phyloP scores from a whole-genome alignment of 1,140 invertebrate genomes.

The Aphelinus atriplicis region DNA sequence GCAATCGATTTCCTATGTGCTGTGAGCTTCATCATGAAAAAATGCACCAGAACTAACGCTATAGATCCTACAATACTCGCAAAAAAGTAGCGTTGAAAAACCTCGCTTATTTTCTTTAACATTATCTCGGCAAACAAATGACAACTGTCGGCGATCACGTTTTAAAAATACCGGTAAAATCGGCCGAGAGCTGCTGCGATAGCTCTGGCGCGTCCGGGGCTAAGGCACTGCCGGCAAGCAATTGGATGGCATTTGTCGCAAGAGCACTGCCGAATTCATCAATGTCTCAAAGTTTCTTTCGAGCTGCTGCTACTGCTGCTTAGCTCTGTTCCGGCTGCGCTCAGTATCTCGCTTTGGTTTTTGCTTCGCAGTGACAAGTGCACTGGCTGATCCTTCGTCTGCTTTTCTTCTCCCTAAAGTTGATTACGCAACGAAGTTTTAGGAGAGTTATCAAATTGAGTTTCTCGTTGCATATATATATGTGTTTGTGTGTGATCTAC shows the following conservation, averaged over 20 bases:
- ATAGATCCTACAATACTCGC: too few relatives aligned
- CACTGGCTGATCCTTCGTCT: neutral
- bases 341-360: slow-evolving; percentile 62
- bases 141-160: neutral
- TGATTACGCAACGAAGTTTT: neutral
- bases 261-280: slow-evolving; percentile 55
- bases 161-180: neutral
- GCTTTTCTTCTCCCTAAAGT: neutral
- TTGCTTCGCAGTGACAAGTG: slow-evolving; percentile 45
- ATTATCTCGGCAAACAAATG: too few relatives aligned
- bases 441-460: too few relatives aligned
- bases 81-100: too few relatives aligned
- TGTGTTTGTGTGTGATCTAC: too few relatives aligned
- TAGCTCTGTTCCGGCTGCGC: slow-evolving; percentile 47
- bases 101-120: too few relatives aligned
- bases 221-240: slow-evolving; percentile 44
- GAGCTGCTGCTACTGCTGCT: slow-evolving; percentile 40
- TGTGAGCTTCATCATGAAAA: too few relatives aligned
- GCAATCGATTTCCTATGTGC: too few relatives aligned
- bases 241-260: slow-evolving; percentile 57
- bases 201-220: neutral
- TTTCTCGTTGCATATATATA: too few relatives aligned
- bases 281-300: slow-evolving; percentile 62
- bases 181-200: neutral
- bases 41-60: too few relatives aligned